Conservation (phyloP, 2,113 vertebrate genomes). For the Steatornis caripensis region DNA sequence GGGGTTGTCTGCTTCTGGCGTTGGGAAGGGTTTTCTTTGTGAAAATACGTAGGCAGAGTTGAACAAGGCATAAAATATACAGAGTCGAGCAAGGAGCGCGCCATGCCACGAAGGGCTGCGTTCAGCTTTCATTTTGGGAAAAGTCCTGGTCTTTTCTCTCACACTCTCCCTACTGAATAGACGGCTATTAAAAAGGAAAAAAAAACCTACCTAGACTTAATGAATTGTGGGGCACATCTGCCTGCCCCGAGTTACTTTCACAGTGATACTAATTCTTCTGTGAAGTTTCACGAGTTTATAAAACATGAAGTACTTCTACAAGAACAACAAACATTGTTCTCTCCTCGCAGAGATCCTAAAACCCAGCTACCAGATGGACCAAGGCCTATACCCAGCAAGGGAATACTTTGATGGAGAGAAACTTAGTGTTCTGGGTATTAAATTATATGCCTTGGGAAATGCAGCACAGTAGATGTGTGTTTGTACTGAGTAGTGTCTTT, state of each 20-base stretch:
- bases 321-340: slow-evolving; percentile 25
- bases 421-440: slow-evolving; percentile 7
- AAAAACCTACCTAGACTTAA: background rate
- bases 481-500: slow-evolving; percentile 38
- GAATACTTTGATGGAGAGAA: slow-evolving; percentile 13
- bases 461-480: slow-evolving; percentile 16
- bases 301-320: background rate
- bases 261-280: background rate
- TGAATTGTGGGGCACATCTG: background rate
- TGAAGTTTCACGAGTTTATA: background rate
- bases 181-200: background rate
- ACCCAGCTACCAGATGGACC: slow-evolving; percentile 14
- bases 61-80: no score
- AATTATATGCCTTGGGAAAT: slow-evolving; percentile 10
- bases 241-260: background rate
- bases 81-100: accelerated
- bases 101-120: background rate
- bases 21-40: background rate
- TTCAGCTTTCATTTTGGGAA: background rate
- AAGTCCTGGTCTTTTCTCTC: background rate
- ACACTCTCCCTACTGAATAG: background rate
- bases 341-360: background rate
- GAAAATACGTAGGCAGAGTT: accelerated
- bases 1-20: background rate
- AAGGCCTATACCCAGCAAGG: background rate